A percentile compares a stretch with the other conserved stretches of the same genome.
These are phyloP conservation scores for Protaetia brevitarsis DNA, from an alignment of 1,140 invertebrate genomes.

Conservation along the genomic window DNA sequence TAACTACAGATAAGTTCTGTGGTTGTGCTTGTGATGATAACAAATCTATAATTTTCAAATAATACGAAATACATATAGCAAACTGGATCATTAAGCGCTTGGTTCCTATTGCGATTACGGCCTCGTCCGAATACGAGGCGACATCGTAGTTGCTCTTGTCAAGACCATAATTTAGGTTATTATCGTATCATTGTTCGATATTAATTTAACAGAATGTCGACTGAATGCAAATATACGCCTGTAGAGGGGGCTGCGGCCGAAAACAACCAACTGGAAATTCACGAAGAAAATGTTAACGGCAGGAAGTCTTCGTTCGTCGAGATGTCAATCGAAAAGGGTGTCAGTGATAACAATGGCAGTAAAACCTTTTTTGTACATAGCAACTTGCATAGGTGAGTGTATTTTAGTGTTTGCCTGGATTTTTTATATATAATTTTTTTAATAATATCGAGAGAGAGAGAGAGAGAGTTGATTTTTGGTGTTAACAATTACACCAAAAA, in stretches of 20 bases:
- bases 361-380: constrained; percentile 19
- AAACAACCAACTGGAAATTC: background rate
- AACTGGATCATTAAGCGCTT: too few relatives aligned
- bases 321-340: background rate
- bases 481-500: too few relatives aligned
- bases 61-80: too few relatives aligned
- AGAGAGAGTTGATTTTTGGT: background rate
- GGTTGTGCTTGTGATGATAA: too few relatives aligned
- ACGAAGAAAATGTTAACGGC: background rate
- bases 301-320: background rate
- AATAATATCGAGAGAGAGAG: background rate
- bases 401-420: background rate
- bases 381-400: constrained; percentile 20
- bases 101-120: too few relatives aligned
- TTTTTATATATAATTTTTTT: background rate
- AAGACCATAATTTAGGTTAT: background rate
- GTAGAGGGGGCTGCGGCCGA: background rate
- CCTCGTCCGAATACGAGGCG: too few relatives aligned
- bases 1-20: too few relatives aligned
- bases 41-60: too few relatives aligned
- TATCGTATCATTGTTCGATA: too few relatives aligned
- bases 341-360: background rate
- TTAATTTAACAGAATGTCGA: background rate
- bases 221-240: background rate
- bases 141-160: background rate